phyloP scores from a whole-genome alignment of 1,140 invertebrate species.

The Proctacanthus coquilletti region DNA sequence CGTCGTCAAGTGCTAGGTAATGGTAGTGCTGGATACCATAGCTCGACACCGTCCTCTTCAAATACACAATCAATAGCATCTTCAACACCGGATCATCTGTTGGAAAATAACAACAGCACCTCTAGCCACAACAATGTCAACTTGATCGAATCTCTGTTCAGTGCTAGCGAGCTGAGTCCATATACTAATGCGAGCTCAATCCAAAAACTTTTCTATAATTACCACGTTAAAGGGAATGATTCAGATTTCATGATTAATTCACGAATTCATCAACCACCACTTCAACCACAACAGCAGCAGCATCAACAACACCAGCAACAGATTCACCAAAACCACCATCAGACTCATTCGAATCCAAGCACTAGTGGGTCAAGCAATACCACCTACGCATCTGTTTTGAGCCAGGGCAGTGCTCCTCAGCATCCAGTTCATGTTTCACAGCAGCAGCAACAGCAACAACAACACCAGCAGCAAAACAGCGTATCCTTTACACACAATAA shows the following conservation, averaged over 20 bases:
- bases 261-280: slow-evolving; percentile 3
- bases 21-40: slow-evolving; percentile 15
- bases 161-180: neutral
- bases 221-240: slow-evolving; percentile 1
- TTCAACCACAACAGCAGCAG: slow-evolving; percentile 4
- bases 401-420: slow-evolving; percentile 19
- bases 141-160: neutral
- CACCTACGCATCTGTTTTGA: slow-evolving; percentile 32
- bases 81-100: slow-evolving; percentile 8
- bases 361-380: slow-evolving; percentile 15
- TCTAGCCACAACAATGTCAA: neutral
- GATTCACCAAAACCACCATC: slow-evolving; percentile 14
- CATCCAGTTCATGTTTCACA: slow-evolving; percentile 6
- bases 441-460: slow-evolving; percentile 8
- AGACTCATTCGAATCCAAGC: slow-evolving; percentile 9
- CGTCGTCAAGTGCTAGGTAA: slow-evolving; percentile 28
- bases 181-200: neutral
- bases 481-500: slow-evolving; percentile 2
- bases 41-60: slow-evolving; percentile 13
- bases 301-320: slow-evolving; percentile 19
- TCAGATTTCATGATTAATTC: slow-evolving; percentile 4
- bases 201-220: slow-evolving; percentile 2
- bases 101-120: no score
- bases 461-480: slow-evolving; percentile 7
- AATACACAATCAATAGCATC: slow-evolving; percentile 4